Evolutionary conservation across 2,113 vertebrate species (phyloP).

Genomic region (Leptobrachium ailaonicum): DNA sequence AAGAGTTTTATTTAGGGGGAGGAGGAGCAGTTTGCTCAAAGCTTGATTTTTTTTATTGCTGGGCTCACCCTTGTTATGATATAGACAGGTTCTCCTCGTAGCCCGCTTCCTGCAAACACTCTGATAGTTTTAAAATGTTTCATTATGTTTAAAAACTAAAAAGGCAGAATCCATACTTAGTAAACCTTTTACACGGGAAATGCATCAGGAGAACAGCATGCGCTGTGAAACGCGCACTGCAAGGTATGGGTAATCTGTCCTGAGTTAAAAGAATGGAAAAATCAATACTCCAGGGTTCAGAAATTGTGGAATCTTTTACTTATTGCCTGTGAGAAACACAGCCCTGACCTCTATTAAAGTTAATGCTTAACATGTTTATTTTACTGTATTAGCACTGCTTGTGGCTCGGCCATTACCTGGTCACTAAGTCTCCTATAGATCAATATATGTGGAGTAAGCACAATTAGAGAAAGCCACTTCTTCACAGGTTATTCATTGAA

Average conservation of each 20-base stretch:
- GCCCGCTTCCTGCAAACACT: too few relatives aligned
- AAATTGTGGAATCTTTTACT: slow-evolving; percentile 56
- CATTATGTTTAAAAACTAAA: too few relatives aligned
- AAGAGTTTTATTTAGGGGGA: too few relatives aligned
- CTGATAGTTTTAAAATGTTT: too few relatives aligned
- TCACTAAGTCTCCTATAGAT: slow-evolving; percentile 57
- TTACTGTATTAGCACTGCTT: slow-evolving; percentile 66
- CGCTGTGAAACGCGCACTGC: background rate
- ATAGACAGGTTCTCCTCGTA: too few relatives aligned
- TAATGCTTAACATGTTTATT: slow-evolving; percentile 75
- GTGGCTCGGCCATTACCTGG: slow-evolving; percentile 74
- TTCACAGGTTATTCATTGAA: too few relatives aligned
- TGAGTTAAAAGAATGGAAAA: slow-evolving; percentile 45
- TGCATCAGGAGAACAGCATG: slow-evolving; percentile 14
- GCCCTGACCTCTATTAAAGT: slow-evolving; percentile 63
- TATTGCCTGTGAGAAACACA: slow-evolving; percentile 67
- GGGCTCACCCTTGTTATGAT: too few relatives aligned
- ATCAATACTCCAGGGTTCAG: slow-evolving; percentile 73
- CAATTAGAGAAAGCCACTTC: background rate
- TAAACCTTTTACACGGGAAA: background rate
- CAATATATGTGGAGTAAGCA: too few relatives aligned
- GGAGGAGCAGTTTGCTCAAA: too few relatives aligned
- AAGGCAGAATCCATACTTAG: too few relatives aligned
- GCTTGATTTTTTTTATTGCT: too few relatives aligned
- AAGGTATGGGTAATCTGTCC: slow-evolving; percentile 29